Evolutionary conservation across 2,888 invertebrate species (phyloP), one percentile per base, ranked within the genome.

Genomic region (Eristalis intricaria): DNA sequence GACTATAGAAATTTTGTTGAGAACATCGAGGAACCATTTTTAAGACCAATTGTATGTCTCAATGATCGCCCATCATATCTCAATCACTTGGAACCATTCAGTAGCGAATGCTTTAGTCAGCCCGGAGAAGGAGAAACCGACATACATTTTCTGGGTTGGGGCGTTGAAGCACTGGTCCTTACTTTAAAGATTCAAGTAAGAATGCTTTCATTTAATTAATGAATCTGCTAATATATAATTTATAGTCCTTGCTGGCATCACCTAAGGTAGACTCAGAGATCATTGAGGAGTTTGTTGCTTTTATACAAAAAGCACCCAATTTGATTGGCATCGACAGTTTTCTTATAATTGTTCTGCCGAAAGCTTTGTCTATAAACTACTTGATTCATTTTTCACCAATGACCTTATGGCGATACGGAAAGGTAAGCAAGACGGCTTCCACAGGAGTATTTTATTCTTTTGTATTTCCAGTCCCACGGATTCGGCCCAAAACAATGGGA

Each of bases 401-500:
- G 89, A 95, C 94, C 90, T 91, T 96, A 38, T 92, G 95, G 88
- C 95, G 95, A 78, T 96, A 95, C 91, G 95, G 95, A 65, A 95
- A 95, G 94, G 96, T 95, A 91, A 90, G 87, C 2, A 0, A 50
- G 19, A 8, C 19, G 19, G 13, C 1, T 38, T 38, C 38, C 38
- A 13, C 0, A 13, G 38, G n/a, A 7, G n/a, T n/a, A 0, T 43
- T 43, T n/a, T 43, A 43, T 43, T 63, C 22, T 50, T 32, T 61
- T 69, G 1, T 23, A 60, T 66, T 22, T 80, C 26, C 40, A 93
- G 93, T 92, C 92, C 0, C 92, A 92, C 75, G 91, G 92, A 22
- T 92, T 92, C 74, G 91, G 91, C 0, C 91, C 92, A 0, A 92
- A 91, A 68, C 93, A 93, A 81, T 93, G 92, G 92, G 92, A 93